These are phyloP conservation scores for Halcyon senegalensis DNA, from an alignment of 2,113 vertebrate species.

Conservation along the genomic window DNA sequence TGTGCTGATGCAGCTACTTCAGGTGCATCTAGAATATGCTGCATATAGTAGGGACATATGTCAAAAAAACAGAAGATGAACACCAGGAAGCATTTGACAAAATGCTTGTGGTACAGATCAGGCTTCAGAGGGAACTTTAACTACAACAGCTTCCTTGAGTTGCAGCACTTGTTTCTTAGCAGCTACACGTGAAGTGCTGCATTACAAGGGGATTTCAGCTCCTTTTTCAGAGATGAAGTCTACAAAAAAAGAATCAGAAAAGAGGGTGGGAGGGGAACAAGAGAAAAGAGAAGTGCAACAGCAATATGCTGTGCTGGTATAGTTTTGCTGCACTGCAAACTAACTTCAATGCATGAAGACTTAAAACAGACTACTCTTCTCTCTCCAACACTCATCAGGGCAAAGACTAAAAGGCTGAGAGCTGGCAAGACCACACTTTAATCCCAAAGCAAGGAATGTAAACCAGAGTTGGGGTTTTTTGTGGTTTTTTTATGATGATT, in stretches of 20 bases:
- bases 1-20: neutral
- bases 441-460: neutral
- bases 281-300: neutral
- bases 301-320: neutral
- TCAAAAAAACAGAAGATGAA: neutral
- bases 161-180: neutral
- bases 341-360: neutral
- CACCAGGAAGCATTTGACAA: neutral
- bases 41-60: neutral
- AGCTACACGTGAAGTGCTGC: rapidly evolving
- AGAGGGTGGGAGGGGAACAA: neutral
- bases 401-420: neutral
- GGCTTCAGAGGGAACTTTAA: neutral
- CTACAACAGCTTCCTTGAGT: neutral
- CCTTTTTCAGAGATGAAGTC: neutral
- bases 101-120: neutral
- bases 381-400: neutral
- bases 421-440: neutral
- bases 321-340: neutral
- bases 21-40: neutral
- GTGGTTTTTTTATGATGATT: neutral
- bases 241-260: neutral
- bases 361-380: neutral
- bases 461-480: neutral
- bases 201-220: neutral